Evolutionary conservation across 2,888 invertebrate species (phyloP).

Genomic region (Lepidocyrtinus sp.): DNA sequence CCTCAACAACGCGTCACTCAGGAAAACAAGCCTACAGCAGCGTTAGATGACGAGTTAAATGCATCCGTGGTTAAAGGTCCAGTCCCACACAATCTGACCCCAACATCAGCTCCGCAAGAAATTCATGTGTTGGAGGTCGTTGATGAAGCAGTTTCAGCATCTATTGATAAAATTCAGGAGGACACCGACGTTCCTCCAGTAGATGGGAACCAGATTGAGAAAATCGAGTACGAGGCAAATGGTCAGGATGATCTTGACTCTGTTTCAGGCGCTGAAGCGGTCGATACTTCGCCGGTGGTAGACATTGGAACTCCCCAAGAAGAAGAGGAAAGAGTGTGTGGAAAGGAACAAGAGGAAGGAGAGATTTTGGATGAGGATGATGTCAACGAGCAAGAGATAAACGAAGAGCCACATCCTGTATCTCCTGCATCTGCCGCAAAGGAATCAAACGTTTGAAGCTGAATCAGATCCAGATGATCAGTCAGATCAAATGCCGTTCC

Average conservation of each 20-base stretch:
- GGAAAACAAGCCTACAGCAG: too few relatives aligned
- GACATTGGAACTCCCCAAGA: not conserved
- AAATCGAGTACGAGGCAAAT: not conserved
- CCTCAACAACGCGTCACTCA: too few relatives aligned
- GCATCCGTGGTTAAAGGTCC: too few relatives aligned
- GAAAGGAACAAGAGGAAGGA: slow-evolving; percentile 18
- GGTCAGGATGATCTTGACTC: not conserved
- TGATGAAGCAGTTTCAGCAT: not conserved
- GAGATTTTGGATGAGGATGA: slow-evolving; percentile 8
- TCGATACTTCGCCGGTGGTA: not conserved
- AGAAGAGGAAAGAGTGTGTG: not conserved
- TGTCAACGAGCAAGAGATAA: not conserved
- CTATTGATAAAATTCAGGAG: not conserved
- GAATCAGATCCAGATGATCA: not conserved
- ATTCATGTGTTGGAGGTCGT: not conserved
- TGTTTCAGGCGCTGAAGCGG: not conserved
- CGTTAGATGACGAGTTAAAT: too few relatives aligned
- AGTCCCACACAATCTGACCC: not conserved
- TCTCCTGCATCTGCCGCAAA: not conserved
- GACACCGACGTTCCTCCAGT: not conserved
- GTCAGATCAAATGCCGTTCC: not conserved
- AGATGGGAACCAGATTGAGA: not conserved
- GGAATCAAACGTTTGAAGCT: not conserved
- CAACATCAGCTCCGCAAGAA: not conserved
- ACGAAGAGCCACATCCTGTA: not conserved